Conservation (phyloP, 1,140 invertebrate genomes). For the Drosophila ogumai region DNA sequence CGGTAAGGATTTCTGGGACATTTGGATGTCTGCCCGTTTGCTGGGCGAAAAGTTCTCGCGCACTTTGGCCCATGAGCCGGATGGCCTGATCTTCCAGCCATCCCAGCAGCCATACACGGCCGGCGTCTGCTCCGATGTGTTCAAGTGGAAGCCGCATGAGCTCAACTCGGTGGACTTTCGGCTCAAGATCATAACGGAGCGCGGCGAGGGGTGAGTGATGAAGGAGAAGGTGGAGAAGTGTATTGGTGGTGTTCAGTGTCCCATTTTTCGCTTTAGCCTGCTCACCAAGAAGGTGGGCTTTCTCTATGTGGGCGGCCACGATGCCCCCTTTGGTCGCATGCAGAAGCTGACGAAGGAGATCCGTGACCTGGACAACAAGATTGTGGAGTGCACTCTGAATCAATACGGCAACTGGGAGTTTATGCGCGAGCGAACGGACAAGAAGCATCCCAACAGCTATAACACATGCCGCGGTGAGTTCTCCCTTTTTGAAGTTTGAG, state of each 20-base stretch:
- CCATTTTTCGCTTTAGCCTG: constrained; percentile 62
- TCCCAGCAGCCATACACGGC: constrained; percentile 92
- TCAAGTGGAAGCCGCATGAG: constrained; percentile 99
- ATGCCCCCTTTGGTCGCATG: constrained; percentile 87
- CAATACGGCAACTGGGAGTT: constrained; percentile 94
- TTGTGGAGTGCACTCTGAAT: constrained; percentile 96
- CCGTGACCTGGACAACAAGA: constrained; percentile 94
- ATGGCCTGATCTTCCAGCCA: constrained; percentile 99
- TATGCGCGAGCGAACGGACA: constrained; percentile 98
- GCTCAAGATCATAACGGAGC: constrained; percentile 91
- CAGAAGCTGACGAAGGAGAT: constrained; percentile 93
- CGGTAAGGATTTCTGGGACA: constrained; percentile 95
- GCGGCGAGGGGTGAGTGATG: constrained; percentile 87
- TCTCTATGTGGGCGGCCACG: constrained; percentile 91
- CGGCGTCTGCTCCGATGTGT: constrained; percentile 92
- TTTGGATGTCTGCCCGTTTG: constrained; percentile 89
- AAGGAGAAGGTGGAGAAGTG: background rate
- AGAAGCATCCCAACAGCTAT: constrained; percentile 97
- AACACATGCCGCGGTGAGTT: constrained; percentile 91
- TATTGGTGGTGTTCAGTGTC: background rate
- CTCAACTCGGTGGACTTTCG: constrained; percentile 98
- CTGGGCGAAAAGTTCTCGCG: constrained; percentile 94
- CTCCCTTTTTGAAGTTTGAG: no score
- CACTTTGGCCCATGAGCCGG: constrained; percentile 96
- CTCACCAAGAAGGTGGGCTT: constrained; percentile 89